Conservation (phyloP, 1,140 invertebrate genomes). For the Philopotamus ludificatus region DNA sequence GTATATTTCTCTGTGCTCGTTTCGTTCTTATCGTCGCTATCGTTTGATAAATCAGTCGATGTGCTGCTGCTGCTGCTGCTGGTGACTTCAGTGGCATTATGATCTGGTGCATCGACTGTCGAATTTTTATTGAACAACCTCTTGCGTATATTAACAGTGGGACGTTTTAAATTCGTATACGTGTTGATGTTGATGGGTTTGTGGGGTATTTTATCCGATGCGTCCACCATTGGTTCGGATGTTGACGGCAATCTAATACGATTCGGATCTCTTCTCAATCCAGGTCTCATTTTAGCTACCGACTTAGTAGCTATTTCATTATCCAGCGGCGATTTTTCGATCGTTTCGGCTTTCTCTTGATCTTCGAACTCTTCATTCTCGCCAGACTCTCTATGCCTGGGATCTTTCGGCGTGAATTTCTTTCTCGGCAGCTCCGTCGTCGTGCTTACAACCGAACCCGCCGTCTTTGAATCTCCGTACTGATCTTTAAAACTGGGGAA, state of each 20-base stretch:
- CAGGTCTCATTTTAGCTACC: conserved; percentile 19
- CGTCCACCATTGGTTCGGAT: conserved; percentile 38
- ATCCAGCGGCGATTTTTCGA: conserved; percentile 9
- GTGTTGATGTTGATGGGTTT: conserved; percentile 25
- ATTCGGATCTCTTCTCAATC: conserved; percentile 41
- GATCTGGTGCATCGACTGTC: conserved; percentile 46
- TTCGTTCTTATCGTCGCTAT: conserved; percentile 43
- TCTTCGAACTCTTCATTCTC: conserved; percentile 45
- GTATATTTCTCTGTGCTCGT: conserved; percentile 51
- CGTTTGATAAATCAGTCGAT: not conserved
- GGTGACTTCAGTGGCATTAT: conserved; percentile 36
- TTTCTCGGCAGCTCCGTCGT: conserved; percentile 49
- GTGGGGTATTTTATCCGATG: conserved; percentile 19
- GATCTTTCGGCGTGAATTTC: conserved; percentile 54
- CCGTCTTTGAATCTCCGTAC: conserved; percentile 39
- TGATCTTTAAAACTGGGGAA: conserved; percentile 46
- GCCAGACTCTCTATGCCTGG: conserved; percentile 48
- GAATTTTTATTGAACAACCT: conserved; percentile 24
- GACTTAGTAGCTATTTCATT: conserved; percentile 31
- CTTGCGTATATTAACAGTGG: conserved; percentile 25
- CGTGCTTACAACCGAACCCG: conserved; percentile 45
- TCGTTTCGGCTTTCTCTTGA: conserved; percentile 16
- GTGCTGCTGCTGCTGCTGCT: not conserved
- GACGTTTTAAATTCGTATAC: conserved; percentile 36
- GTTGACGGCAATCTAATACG: conserved; percentile 34